Conservation (phyloP, 30 jellyfish, hydroid and myxozoan genomes). For the Chironex yamaguchii region DNA sequence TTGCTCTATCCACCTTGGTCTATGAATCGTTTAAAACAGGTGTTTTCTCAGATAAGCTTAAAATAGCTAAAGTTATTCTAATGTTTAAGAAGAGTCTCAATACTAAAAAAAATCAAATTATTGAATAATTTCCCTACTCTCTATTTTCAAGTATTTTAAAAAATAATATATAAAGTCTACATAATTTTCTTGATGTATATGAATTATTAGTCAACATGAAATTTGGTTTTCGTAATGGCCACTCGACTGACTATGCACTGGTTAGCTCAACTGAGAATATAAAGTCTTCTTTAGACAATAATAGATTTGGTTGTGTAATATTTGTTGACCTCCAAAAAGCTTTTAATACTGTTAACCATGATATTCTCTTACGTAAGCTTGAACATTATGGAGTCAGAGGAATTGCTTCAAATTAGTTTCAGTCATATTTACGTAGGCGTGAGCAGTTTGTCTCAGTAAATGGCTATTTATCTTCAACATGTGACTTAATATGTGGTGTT, state of each 20-base stretch:
- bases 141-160: slow-evolving; percentile 42
- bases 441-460: slow-evolving; percentile 60
- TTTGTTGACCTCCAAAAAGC: slow-evolving; percentile 45
- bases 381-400: slow-evolving; percentile 25
- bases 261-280: slow-evolving; percentile 54
- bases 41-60: slow-evolving; percentile 25
- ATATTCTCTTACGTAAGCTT: slow-evolving; percentile 30
- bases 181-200: slow-evolving; percentile 33
- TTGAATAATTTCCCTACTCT: slow-evolving; percentile 60
- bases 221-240: slow-evolving; percentile 51
- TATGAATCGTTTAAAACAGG: slow-evolving; percentile 28
- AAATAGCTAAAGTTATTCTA: slow-evolving; percentile 60
- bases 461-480: slow-evolving; percentile 48
- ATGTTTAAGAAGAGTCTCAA: slow-evolving; percentile 53
- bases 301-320: slow-evolving; percentile 48
- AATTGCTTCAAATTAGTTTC: slow-evolving; percentile 41
- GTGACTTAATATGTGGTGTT: slow-evolving; percentile 52
- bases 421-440: slow-evolving; percentile 52
- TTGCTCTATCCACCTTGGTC: slow-evolving; percentile 3
- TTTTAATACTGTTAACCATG: slow-evolving; percentile 33
- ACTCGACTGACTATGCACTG: slow-evolving; percentile 72
- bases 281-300: slow-evolving; percentile 42
- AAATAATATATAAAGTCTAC: slow-evolving; percentile 56
- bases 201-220: slow-evolving; percentile 36
- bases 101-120: slow-evolving; percentile 33